These are phyloP conservation scores for Scleropages formosus DNA, from an alignment of 2,797 vertebrate species.

Conservation along the genomic window DNA sequence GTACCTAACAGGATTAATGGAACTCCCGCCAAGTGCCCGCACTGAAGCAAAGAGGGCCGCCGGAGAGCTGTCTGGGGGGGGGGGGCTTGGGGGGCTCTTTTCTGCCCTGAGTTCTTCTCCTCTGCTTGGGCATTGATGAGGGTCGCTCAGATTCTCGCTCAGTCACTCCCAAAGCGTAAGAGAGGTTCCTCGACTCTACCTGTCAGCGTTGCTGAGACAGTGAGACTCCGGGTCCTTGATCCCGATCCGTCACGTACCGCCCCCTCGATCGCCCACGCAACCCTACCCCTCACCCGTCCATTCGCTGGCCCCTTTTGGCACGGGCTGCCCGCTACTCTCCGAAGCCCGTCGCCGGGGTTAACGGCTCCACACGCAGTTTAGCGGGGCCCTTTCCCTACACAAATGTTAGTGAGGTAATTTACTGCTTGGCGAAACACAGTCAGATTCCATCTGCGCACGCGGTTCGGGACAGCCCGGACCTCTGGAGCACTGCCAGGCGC, in stretches of 20 bases:
- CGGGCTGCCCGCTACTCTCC: background rate
- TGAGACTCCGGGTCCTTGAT: slow-evolving; percentile 6
- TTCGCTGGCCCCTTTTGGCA: slow-evolving; percentile 18
- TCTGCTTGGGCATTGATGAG: background rate
- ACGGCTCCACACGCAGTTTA: slow-evolving; percentile 38
- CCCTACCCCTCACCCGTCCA: background rate
- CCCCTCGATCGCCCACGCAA: background rate
- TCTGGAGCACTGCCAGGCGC: slow-evolving; percentile 29
- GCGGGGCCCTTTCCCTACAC: slow-evolving; percentile 33
- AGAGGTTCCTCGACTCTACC: background rate
- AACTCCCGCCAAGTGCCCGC: background rate
- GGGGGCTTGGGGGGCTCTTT: background rate
- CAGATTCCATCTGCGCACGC: slow-evolving; percentile 45
- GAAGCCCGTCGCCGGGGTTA: slow-evolving; percentile 36
- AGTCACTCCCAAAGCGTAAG: background rate
- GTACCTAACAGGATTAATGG: slow-evolving; percentile 9
- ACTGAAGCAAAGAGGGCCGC: too few species aligned
- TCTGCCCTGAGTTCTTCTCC: background rate
- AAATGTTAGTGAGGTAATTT: slow-evolving; percentile 48
- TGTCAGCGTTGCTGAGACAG: background rate
- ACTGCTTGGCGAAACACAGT: slow-evolving; percentile 47
- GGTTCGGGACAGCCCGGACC: slow-evolving; percentile 30
- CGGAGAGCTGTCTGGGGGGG: background rate
- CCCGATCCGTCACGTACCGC: slow-evolving; percentile 14
- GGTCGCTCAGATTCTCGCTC: background rate